Percentiles rank a stretch among this genome's conserved stretches.
Conservation (phyloP, 2,888 invertebrate species). For the Drosophila putrida region DNA sequence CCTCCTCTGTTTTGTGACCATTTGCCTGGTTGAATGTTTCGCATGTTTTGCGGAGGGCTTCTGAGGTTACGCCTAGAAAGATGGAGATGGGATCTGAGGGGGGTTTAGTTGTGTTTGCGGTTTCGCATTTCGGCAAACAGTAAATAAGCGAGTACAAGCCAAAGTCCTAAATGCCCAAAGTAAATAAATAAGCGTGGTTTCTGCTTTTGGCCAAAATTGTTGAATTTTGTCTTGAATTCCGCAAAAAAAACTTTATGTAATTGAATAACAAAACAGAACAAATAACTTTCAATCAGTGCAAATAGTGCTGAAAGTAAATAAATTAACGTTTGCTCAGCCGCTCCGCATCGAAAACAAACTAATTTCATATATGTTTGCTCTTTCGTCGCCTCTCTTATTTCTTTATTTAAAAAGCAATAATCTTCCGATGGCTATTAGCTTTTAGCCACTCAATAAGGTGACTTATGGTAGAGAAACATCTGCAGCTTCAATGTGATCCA, state of each 20-base stretch:
- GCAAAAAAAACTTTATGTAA: conserved; percentile 54
- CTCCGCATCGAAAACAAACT: conserved; percentile 2
- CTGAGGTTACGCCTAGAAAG: not conserved
- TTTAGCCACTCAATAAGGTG: not conserved
- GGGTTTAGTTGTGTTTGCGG: conserved; percentile 66
- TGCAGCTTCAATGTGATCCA: not conserved
- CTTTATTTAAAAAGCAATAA: not conserved
- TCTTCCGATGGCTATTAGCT: not conserved
- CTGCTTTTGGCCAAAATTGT: conserved; percentile 35
- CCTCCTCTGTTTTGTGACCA: conserved; percentile 1
- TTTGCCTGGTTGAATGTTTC: conserved; percentile 32
- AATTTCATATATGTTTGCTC: conserved; percentile 6
- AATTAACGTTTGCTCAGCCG: conserved; percentile 31
- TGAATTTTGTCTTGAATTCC: conserved; percentile 42
- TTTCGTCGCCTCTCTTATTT: not conserved
- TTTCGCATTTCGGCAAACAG: conserved; percentile 74
- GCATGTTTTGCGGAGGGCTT: conserved; percentile 35
- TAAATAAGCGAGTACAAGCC: conserved; percentile 64
- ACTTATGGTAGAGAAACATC: not conserved
- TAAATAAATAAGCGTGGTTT: conserved; percentile 65
- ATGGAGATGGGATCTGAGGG: not conserved
- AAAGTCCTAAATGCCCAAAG: conserved; percentile 63
- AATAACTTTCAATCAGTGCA: conserved; percentile 60
- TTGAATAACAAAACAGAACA: conserved; percentile 61
- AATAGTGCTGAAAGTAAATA: conserved; percentile 51